Base-by-base conservation (phyloP, 30 jellyfish, hydroid and myxozoan genomes). In the Sanderia malayensis region DNA sequence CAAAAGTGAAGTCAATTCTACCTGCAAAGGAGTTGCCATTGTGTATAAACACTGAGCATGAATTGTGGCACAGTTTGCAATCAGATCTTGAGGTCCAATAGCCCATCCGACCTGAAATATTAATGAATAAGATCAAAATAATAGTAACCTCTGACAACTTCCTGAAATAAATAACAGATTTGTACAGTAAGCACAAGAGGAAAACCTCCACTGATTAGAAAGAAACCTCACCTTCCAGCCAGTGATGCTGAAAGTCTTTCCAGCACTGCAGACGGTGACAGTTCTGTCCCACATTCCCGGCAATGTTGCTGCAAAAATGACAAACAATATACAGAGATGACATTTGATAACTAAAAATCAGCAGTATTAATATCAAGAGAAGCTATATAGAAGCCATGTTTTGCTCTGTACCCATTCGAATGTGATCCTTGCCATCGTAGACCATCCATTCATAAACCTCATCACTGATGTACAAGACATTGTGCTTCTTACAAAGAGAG, bases 181-280 rank as follows among this genome's bases (percentile, higher is more conserved):
- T n/a, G n/a, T n/a, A n/a, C n/a, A n/a, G n/a, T n/a, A n/a, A n/a
- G n/a, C n/a, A n/a, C n/a, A n/a, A n/a, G n/a, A n/a, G n/a, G n/a
- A n/a, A n/a, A n/a, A n/a, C n/a, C n/a, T n/a, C n/a, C n/a, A n/a
- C n/a, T n/a, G n/a, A n/a, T n/a, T n/a, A n/a, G n/a, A n/a, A n/a
- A n/a, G n/a, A n/a, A n/a, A n/a, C n/a, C n/a, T n/a, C n/a, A 88
- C 97, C 82, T 89, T 89, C 95, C 95, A 89, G 15, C 97, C 97
- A 11, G 97, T 89, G 70, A 83, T 93, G 64, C 86, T 89, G 80
- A n/a, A n/a, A n/a, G n/a, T 66, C 55, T 82, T 82, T 18, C 95
- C 95, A 58, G 95, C 95, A 61, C 90, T 71, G 74, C 92, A 58
- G 46, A 82, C 74, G 4, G 95, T 82, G n/a, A 82, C 27, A 17